Percentiles rank a stretch among this genome's conserved stretches.
Evolutionary conservation across 2,888 invertebrate genomes (phyloP).

Genomic region (Globia sparganii): DNA sequence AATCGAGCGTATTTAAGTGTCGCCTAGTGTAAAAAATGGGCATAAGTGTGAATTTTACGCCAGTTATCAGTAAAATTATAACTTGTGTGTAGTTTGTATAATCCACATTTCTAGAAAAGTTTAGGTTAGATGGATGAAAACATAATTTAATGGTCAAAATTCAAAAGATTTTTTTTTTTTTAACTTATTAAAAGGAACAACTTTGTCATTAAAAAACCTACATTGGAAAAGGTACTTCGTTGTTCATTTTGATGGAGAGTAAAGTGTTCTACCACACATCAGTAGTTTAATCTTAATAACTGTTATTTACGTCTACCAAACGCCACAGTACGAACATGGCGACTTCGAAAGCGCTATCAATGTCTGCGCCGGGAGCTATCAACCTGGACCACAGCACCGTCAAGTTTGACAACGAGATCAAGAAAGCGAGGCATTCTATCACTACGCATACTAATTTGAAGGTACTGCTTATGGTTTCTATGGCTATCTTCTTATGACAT

Average conservation of each 20-base stretch:
- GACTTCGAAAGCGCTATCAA: slow-evolving; percentile 93
- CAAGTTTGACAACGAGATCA: slow-evolving; percentile 92
- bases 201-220: not conserved
- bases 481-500: not conserved
- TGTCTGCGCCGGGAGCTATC: slow-evolving; percentile 96
- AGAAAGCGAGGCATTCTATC: slow-evolving; percentile 88
- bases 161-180: not conserved
- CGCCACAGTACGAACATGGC: slow-evolving; percentile 91
- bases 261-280: not conserved
- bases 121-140: not conserved
- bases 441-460: slow-evolving; percentile 83
- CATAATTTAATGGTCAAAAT: not conserved
- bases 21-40: not conserved
- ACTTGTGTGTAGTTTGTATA: not conserved
- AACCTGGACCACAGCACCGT: slow-evolving; percentile 93
- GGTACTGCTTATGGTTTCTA: slow-evolving; percentile 69
- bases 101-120: not conserved
- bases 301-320: not conserved
- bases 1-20: not conserved
- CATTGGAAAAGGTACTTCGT: not conserved
- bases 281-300: slow-evolving; percentile 6
- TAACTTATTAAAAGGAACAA: not conserved
- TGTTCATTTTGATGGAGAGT: slow-evolving; percentile 16
- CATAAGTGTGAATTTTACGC: not conserved
- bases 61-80: slow-evolving; percentile 18